phyloP scores from a whole-genome alignment of 1,140 invertebrate genomes.

The Hormaphis cornu region DNA sequence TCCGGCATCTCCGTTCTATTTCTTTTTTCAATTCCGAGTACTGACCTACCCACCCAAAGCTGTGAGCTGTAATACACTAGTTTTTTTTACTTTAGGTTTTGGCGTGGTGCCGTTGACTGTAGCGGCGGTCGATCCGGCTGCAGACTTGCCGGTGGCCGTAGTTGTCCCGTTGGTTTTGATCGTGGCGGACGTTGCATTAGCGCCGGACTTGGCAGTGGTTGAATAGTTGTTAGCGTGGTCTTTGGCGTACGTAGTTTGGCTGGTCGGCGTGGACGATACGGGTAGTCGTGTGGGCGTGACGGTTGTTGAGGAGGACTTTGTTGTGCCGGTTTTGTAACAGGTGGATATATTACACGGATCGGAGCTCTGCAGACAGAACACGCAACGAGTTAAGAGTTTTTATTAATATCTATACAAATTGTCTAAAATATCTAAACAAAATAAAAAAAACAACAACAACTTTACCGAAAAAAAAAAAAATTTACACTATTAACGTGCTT shows the following conservation, averaged over 20 bases:
- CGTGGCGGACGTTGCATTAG: background rate
- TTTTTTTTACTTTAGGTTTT: background rate
- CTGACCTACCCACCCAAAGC: no score
- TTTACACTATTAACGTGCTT: no score
- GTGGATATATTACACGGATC: constrained; percentile 25
- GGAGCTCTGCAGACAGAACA: background rate
- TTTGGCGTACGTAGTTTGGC: constrained; percentile 17
- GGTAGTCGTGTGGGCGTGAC: background rate
- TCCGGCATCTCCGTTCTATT: no score
- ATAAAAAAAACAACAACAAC: no score
- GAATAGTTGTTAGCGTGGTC: background rate
- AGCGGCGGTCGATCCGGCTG: no score
- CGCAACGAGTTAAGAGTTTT: no score
- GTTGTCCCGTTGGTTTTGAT: background rate
- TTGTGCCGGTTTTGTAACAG: constrained; percentile 9
- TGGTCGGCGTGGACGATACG: background rate
- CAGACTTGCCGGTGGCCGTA: background rate
- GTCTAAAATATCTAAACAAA: no score
- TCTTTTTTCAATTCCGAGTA: no score
- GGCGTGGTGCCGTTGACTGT: background rate
- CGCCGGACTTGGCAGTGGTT: background rate
- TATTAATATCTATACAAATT: no score
- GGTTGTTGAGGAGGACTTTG: background rate
- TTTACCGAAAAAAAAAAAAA: no score
- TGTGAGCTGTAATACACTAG: no score